phyloP scores from a whole-genome alignment of 2,113 vertebrate species.

The Ivindomyrus marchei region DNA sequence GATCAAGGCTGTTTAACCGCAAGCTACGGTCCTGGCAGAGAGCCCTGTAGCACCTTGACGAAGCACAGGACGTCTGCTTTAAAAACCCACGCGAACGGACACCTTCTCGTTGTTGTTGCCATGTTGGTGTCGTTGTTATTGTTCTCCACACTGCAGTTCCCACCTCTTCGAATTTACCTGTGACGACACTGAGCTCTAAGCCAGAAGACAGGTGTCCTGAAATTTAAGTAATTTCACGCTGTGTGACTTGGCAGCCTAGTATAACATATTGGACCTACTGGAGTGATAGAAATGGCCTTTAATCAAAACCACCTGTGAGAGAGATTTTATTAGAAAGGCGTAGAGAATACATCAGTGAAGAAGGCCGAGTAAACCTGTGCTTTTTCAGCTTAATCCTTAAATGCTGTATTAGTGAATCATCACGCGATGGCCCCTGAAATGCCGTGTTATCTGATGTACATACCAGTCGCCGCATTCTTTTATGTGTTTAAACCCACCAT shows the following conservation, averaged over 20 bases:
- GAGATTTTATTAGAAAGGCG: neutral
- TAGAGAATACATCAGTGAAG: neutral
- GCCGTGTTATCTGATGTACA: neutral
- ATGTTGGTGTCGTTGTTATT: neutral
- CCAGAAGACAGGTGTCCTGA: constrained; percentile 3
- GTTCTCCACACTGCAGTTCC: neutral
- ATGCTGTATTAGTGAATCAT: neutral
- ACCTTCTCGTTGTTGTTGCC: neutral
- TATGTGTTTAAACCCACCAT: neutral
- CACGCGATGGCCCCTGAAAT: neutral
- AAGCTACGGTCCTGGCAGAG: neutral
- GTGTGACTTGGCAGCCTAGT: neutral
- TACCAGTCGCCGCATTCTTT: neutral
- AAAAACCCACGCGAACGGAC: neutral
- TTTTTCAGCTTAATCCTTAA: neutral
- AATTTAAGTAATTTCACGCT: constrained; percentile 10
- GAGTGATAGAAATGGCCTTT: neutral
- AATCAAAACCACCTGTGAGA: neutral
- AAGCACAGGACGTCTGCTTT: neutral
- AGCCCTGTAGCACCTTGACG: neutral
- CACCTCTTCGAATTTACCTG: neutral
- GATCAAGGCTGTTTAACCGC: constrained; percentile 14
- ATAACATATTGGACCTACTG: neutral
- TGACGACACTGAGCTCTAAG: constrained; percentile 8
- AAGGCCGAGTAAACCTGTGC: neutral